Base-by-base conservation (phyloP, 2,888 invertebrate species). In the Orthosia gothica region DNA sequence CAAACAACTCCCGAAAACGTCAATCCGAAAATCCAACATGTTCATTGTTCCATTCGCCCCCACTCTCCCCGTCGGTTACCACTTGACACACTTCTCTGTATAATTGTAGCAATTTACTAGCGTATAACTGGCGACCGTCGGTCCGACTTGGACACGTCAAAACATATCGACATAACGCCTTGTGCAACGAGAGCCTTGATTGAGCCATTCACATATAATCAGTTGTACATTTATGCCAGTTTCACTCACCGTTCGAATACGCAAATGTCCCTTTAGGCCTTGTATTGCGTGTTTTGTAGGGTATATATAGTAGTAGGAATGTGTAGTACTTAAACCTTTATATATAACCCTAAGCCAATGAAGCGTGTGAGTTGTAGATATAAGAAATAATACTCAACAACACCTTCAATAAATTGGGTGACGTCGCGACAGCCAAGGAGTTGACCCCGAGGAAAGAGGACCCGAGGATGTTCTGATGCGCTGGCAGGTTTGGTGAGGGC, bases 61-160 rank as follows among this genome's bases (percentile, higher is more conserved):
- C 87, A 83, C 45, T 69, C 82, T 92, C 93, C 94, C 84, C 91
- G 71, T 85, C 86, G 86, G 79, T 86, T 85, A 84, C 93, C 88
- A 92, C 93, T 94, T 95, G 95, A 95, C 95, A 95, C 92, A 95
- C 91, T 94, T 96, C 92, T 90, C 82, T 88, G 88, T 92, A 93
- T 95, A 95, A 96, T 96, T 95, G 95, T 95, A 93, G 95, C 94
- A 94, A 95, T 96, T 95, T 93, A 91, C 92, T 65, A 50, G 62
- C 84, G 87, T 88, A 90, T 84, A 89, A 88, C 87, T 88, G 85
- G 88, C 89, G 87, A 88, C 88, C 89, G 88, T 88, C 88, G 81
- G 89, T 84, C 80, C 76, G 83, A 89, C 88, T 90, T 89, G 91
- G 91, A 93, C 95, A 95, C 92, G 95, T 95, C 95, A 93, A 94